Conservation (phyloP, 1,140 invertebrate species). For the Rhizoglyphus robini region DNA sequence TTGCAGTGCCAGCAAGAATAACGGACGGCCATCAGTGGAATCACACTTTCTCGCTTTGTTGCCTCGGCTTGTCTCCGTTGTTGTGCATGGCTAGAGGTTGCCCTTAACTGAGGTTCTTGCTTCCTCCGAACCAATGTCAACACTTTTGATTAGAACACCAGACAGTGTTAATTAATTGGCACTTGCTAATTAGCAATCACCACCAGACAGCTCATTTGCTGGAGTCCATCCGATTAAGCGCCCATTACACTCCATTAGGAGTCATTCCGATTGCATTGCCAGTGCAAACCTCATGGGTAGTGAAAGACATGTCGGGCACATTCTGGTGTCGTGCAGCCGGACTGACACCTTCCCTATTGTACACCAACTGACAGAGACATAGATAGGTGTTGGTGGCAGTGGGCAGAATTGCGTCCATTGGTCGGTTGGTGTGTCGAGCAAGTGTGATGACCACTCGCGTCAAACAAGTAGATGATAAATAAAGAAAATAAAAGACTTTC, state of each 20-base stretch:
- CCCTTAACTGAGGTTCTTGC: too few species aligned
- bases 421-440: not conserved
- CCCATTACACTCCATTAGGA: too few species aligned
- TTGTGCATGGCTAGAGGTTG: not conserved
- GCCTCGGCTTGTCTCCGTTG: not conserved
- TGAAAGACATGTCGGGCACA: not conserved
- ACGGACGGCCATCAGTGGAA: not conserved
- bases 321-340: not conserved
- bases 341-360: not conserved
- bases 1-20: not conserved
- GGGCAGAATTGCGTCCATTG: not conserved
- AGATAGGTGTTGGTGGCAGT: not conserved
- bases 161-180: too few species aligned
- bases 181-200: too few species aligned
- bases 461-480: not conserved
- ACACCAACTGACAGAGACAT: not conserved
- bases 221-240: too few species aligned
- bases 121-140: too few species aligned
- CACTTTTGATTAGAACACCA: too few species aligned
- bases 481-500: slow-evolving; percentile 8
- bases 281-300: too few species aligned
- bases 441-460: not conserved
- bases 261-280: too few species aligned
- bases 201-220: too few species aligned
- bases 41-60: slow-evolving; percentile 10